Percentiles rank a stretch among this genome's conserved stretches.
Evolutionary conservation across 1,140 invertebrate genomes (phyloP).

Genomic region (Homarus americanus): DNA sequence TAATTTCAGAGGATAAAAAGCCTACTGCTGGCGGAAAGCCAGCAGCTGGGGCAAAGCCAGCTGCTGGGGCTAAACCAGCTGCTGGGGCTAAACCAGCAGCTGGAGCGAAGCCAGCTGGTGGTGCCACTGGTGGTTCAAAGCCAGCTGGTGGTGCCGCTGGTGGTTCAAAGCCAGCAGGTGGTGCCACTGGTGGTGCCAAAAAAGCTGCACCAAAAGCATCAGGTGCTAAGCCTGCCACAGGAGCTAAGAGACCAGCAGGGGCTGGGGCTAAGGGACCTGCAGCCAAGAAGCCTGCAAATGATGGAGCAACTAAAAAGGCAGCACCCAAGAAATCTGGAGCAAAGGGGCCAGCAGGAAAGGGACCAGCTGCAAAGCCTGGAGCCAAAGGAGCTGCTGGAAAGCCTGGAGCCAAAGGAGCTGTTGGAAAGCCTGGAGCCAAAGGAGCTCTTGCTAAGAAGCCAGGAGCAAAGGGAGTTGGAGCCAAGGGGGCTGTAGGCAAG

Average conservation of each 20-base stretch:
- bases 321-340: neutral
- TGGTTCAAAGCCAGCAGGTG: neutral
- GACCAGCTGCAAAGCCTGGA: conserved; percentile 68
- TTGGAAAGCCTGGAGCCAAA: conserved; percentile 67
- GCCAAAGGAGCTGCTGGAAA: conserved; percentile 24
- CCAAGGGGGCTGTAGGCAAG: conserved; percentile 25
- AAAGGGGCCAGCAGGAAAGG: conserved; percentile 7
- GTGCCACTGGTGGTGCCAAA: conserved; percentile 4
- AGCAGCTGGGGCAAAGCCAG: neutral
- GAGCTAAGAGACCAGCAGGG: conserved; percentile 34
- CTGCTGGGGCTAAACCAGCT: neutral
- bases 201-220: neutral
- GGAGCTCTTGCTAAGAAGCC: conserved; percentile 29
- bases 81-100: neutral
- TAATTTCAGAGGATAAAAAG: conserved; percentile 34
- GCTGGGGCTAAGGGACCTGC: conserved; percentile 35
- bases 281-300: conserved; percentile 21
- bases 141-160: neutral
- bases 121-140: neutral
- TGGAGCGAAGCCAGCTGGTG: neutral
- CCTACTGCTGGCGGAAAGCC: conserved; percentile 14
- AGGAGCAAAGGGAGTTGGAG: conserved; percentile 12
- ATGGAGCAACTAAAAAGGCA: neutral
- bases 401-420: conserved; percentile 47
- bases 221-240: conserved; percentile 13